Conservation (phyloP, 2,888 invertebrate species). For the Atrina japonica region DNA sequence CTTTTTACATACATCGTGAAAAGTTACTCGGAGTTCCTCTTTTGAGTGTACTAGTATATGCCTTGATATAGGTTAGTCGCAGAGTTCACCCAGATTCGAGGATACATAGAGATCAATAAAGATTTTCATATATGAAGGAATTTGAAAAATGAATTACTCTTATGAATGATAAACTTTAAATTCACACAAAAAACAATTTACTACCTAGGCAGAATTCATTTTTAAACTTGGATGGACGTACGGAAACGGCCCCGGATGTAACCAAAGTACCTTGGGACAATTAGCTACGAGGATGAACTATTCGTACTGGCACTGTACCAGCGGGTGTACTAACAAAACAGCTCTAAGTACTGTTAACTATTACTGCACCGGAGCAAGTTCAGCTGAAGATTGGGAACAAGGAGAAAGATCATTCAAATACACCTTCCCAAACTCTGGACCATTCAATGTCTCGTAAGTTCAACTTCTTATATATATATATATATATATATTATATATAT, state of each 20-base stretch:
- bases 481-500: no score
- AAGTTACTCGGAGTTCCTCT: no score
- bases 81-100: no score
- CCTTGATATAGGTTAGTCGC: no score
- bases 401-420: conserved; percentile 32
- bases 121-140: no score
- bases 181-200: no score
- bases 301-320: conserved; percentile 17
- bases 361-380: conserved; percentile 46
- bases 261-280: conserved; percentile 4
- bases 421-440: conserved; percentile 25
- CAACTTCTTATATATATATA: no score
- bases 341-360: conserved; percentile 43
- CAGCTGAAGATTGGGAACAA: conserved; percentile 33
- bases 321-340: background rate
- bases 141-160: no score
- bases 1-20: no score
- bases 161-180: no score
- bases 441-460: conserved; percentile 28
- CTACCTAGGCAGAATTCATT: conserved; percentile 33
- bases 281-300: conserved; percentile 19
- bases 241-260: conserved; percentile 11
- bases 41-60: no score
- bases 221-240: conserved; percentile 26
- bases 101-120: no score